Percentiles rank a stretch among this genome's conserved stretches.
phyloP scores from a whole-genome alignment of 2,113 vertebrate species.

The Syrrhaptes paradoxus region DNA sequence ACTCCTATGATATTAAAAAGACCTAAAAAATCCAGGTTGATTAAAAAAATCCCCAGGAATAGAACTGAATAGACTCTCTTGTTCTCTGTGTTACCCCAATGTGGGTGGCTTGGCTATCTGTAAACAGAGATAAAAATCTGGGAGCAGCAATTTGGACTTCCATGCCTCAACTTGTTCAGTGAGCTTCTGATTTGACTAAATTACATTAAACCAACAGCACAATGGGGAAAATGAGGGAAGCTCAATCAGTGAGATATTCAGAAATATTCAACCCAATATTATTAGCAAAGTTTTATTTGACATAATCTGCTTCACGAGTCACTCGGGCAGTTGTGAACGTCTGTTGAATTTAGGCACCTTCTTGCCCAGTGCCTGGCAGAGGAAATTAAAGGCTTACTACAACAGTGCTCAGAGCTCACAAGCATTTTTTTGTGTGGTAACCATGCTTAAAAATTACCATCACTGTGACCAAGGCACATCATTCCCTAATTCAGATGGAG shows the following conservation, averaged over 20 bases:
- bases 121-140: not conserved
- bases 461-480: not conserved
- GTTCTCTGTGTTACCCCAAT: not conserved
- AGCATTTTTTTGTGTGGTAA: not conserved
- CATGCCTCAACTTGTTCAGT: not conserved
- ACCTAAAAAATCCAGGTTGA: not conserved
- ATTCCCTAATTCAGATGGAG: not conserved
- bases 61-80: not conserved
- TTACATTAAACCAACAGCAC: not conserved
- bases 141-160: not conserved
- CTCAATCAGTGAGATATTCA: not conserved
- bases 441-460: not conserved
- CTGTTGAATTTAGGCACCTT: not conserved
- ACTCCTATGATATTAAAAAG: not conserved
- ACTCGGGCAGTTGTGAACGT: not conserved
- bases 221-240: not conserved
- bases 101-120: not conserved
- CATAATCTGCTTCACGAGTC: not conserved
- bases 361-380: not conserved
- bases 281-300: conserved; percentile 2
- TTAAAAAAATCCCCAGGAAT: not conserved
- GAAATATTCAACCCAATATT: not conserved
- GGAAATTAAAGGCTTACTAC: not conserved
- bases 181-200: conserved; percentile 23
- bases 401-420: not conserved